Base-by-base conservation (phyloP, 2,113 vertebrate genomes). In the Dromaius novaehollandiae region DNA sequence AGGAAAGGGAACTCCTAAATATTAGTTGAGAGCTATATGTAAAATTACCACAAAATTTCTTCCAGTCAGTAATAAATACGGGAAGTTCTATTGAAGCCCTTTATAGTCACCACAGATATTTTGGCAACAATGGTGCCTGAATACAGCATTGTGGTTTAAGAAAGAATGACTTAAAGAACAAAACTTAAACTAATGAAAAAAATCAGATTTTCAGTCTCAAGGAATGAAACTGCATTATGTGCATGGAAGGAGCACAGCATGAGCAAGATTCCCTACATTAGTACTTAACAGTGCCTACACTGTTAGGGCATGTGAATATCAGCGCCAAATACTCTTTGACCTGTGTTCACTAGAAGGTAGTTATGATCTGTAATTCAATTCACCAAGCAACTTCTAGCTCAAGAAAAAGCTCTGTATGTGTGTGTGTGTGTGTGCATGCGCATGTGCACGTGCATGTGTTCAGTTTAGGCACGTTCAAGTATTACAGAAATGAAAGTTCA, bases 41-140 rank as follows among this genome's bases (percentile, higher is more conserved):
- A 61, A 74, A 81, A 36, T 60, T 79, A 92, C 24, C 28, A 64
- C 28, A 73, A 55, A 66, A 92, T 92, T 64, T 84, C 40, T 84
- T 90, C 38, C 42, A 64, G 16, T 46, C 61, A n/a, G 5, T 56
- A 86, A 55, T 58, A 78, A 88, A 81, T 4, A 51, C 5, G 40
- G 55, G 34, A 78, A 71, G 11, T 75, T 86, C 46, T 88, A 5
- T 24, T 7, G 4, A 32, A 84, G 24, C 71, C 5, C 40, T 80
- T 74, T 84, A 7, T 40, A 81, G 48, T 38, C 34, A 64, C 30
- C 50, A 25, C 30, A 79, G 6, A 5, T 88, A 60, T 71, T 88
- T 75, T 93, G 8, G 38, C 60, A 92, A 36, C 16, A 58, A 6
- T 24, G 6, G 8, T 66, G 71, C 6, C 34, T 86, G 69, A 75